These are phyloP conservation scores for Cyaniris semiargus DNA, from an alignment of 2,888 invertebrate genomes.

Conservation along the genomic window DNA sequence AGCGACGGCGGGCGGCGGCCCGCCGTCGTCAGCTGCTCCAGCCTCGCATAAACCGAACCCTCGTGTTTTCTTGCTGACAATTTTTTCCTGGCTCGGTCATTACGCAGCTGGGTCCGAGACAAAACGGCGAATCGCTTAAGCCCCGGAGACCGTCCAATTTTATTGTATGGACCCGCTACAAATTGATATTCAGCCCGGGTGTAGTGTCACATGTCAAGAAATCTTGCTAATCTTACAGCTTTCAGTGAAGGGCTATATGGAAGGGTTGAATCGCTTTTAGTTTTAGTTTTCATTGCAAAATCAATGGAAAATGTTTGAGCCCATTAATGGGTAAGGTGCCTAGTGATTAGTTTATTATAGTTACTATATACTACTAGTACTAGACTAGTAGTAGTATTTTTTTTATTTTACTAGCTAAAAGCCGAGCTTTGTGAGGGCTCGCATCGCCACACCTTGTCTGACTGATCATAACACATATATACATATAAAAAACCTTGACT, in stretches of 20 bases:
- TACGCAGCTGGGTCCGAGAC: constrained; percentile 80
- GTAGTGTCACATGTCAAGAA: constrained; percentile 51
- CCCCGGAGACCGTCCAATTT: constrained; percentile 80
- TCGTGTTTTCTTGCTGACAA: constrained; percentile 81
- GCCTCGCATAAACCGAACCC: constrained; percentile 78
- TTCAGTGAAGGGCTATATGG: constrained; percentile 49
- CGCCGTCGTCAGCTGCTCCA: constrained; percentile 44
- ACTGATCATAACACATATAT: too few species aligned
- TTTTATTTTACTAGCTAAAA: too few species aligned
- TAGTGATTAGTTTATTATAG: too few species aligned
- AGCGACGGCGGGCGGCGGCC: constrained; percentile 62
- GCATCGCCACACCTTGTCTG: too few species aligned
- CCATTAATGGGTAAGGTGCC: too few species aligned
- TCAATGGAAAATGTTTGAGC: not conserved
- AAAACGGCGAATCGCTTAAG: constrained; percentile 81
- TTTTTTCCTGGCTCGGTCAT: constrained; percentile 80
- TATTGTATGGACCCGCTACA: constrained; percentile 77
- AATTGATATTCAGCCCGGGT: constrained; percentile 78
- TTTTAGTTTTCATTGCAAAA: not conserved
- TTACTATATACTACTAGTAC: too few species aligned
- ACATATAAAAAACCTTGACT: too few species aligned
- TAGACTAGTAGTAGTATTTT: too few species aligned
- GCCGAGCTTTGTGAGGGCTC: too few species aligned
- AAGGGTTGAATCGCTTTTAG: constrained; percentile 5
- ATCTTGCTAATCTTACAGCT: constrained; percentile 25